Evolutionary conservation across 2,797 vertebrate species (phyloP), one percentile per base, ranked within the genome.

Genomic region (Microctenopoma stevenorrisi): DNA sequence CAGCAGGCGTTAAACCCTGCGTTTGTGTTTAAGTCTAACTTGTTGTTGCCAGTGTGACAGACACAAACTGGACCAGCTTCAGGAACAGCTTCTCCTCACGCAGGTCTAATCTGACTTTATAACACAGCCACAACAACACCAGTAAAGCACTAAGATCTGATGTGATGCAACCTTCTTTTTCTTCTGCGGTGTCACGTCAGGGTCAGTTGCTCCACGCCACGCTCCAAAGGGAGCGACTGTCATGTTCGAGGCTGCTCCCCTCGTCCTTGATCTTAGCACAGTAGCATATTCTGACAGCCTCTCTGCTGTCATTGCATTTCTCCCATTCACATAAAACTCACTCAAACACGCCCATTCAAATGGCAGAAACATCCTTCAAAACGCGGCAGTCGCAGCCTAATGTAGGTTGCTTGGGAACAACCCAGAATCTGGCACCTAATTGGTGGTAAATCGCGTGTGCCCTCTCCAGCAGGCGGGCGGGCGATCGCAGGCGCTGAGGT

Each of bases 351-450:
- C 57, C 26, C 79, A 67, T 73, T 86, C 79, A 81, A 75, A 80
- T 54, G 57, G 46, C 3, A 8, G 60, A 64, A 55, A 70, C 74
- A 79, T 72, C 72, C 44, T 60, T 77, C 77, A 74, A 73, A 84
- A 81, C 83, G 83, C 83, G 86, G 82, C 81, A 25, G 40, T 46
- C 40, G 67, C 58, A 57, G 72, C 67, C 74, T 84, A 76, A 89
- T 89, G 86, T 82, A 73, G 86, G 90, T 91, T 92, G 91, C 89
- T 86, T 90, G 87, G 89, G 90, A 89, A 91, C 89, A 82, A 88
- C 84, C 79, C 82, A 79, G 73, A 85, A 84, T 82, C 75, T 75
- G 79, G 76, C 56, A 63, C 71, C 65, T 89, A 85, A 90, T 85
- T 86, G 86, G 81, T 18, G 18, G 18, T 18, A 18, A 18, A 72